Percentiles rank a stretch among this genome's conserved stretches.
phyloP scores from a whole-genome alignment of 2,888 invertebrate genomes.

The Adelognathus sp. region DNA sequence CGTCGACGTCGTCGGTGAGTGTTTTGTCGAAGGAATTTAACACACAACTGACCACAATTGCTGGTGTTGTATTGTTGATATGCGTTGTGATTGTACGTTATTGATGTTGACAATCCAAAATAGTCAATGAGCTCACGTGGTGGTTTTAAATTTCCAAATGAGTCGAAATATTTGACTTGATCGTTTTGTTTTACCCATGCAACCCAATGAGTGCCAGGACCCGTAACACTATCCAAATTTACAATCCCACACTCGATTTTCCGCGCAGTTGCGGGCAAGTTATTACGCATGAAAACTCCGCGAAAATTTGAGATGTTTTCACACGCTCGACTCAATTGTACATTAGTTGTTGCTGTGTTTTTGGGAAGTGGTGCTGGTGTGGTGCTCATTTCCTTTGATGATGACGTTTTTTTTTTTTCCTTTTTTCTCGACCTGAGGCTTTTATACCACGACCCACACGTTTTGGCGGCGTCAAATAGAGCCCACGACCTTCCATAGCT shows the following conservation, averaged over 20 bases:
- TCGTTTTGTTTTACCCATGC: not conserved
- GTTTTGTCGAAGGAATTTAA: slow-evolving; percentile 43
- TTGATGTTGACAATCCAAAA: not conserved
- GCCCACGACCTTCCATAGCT: slow-evolving; percentile 1
- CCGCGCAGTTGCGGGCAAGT: slow-evolving; percentile 62
- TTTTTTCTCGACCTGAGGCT: not conserved
- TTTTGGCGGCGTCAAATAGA: not conserved
- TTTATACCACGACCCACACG: no score
- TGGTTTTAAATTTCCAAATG: slow-evolving; percentile 27
- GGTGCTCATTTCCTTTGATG: no score
- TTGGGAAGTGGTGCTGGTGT: no score
- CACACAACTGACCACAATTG: slow-evolving; percentile 34
- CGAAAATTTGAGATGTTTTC: slow-evolving; percentile 39
- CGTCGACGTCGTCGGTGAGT: not conserved
- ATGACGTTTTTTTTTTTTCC: not conserved
- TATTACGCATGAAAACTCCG: slow-evolving; percentile 69
- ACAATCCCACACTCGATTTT: slow-evolving; percentile 23
- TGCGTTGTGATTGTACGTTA: not conserved
- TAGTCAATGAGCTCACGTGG: slow-evolving; percentile 14
- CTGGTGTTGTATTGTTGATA: not conserved
- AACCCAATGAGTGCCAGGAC: slow-evolving; percentile 30
- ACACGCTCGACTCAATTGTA: not conserved
- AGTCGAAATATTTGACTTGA: slow-evolving; percentile 30
- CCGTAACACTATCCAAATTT: slow-evolving; percentile 6
- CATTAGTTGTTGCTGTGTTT: not conserved